Evolutionary conservation across 2,113 vertebrate genomes (phyloP), one percentile per base, ranked within the genome.

Genomic region (Pycnonotus jocosus): DNA sequence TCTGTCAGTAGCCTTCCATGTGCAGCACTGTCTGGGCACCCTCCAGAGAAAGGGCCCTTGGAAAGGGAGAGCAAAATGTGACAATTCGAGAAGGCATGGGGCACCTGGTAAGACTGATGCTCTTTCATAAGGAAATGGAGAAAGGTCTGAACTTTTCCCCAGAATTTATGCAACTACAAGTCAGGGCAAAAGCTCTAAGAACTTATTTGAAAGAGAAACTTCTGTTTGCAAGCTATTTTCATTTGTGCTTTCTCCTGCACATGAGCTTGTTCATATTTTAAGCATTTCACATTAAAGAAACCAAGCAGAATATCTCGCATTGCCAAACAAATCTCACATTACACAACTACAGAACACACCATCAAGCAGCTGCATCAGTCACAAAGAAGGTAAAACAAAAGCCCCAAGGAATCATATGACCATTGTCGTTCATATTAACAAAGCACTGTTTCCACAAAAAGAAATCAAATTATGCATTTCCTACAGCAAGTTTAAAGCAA

Each of bases 361-460:
- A 89, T 16, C n/a, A 78, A 76, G 80, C 90, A 96, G 95, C 85
- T 93, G 93, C 88, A 90, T 65, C 78, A 62, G n/a, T 78, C 71
- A 96, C 92, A 95, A 92, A 86, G 65, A 61, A 50, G 28, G 61
- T 24, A 85, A 85, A 92, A 95, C 66, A 95, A 95, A 95, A 95
- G 74, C 54, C 71, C 31, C 47, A 73, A 71, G 51, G 56, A 74
- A 93, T 71, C 88, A 88, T 37, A 51, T 95, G 95, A 90, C 56
- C 44, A 70, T 5, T 11, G 23, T 64, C 82, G 38, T 88, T 35
- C 74, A 51, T 37, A 78, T 53, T 77, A 83, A 90, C 58, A 91
- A 91, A 88, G 80, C 48, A 73, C 38, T 27, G 31, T 45, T 88
- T 88, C 79, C 82, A 82, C 61, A 92, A 72, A 91, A 90, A 44